These are phyloP conservation scores for Chionodraco myersi DNA, from an alignment of 2,113 vertebrate genomes.

Conservation along the genomic window DNA sequence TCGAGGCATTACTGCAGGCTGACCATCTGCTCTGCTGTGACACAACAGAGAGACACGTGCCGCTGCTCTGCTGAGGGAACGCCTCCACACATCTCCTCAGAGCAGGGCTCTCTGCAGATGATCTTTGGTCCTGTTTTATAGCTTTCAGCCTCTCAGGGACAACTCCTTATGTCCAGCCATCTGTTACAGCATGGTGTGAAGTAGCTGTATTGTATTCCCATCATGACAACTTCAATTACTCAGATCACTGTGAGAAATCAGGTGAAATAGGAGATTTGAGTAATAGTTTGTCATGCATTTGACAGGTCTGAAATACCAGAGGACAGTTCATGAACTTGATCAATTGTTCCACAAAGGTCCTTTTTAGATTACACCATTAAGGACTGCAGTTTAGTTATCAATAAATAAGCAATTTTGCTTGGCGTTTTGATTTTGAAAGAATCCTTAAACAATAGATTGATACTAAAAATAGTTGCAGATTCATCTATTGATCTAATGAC, in stretches of 20 bases:
- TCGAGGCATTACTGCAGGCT: conserved; percentile 76
- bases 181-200: conserved; percentile 20
- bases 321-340: no score
- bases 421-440: no score
- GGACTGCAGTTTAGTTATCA: no score
- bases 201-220: neutral
- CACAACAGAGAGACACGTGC: conserved; percentile 83
- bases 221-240: neutral
- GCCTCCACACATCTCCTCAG: conserved; percentile 62
- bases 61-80: conserved; percentile 74
- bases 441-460: no score
- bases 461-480: no score
- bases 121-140: conserved; percentile 49
- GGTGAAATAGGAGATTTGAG: neutral
- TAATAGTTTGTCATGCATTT: no score
- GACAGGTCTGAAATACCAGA: no score
- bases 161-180: conserved; percentile 20
- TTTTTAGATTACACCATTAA: no score
- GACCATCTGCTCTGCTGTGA: conserved; percentile 86
- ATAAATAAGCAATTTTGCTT: no score
- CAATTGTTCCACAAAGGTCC: no score
- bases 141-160: conserved; percentile 30
- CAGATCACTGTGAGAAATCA: neutral
- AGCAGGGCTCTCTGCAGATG: conserved; percentile 51
- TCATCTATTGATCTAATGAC: no score